Evolutionary conservation across 2,888 invertebrate genomes (phyloP).

Genomic region (Coecobrya sp.): DNA sequence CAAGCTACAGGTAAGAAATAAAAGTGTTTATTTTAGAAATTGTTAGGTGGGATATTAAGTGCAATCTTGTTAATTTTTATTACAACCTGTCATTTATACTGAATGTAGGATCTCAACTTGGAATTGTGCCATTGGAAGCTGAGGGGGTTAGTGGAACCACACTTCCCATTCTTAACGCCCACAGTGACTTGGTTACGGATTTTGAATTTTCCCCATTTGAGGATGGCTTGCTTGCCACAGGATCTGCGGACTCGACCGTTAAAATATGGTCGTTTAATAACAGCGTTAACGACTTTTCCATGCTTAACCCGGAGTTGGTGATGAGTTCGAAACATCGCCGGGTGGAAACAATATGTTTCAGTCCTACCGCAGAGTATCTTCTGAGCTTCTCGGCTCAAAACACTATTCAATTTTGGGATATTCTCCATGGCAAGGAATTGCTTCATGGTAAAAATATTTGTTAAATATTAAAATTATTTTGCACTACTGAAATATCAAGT

Average conservation of each 20-base stretch:
- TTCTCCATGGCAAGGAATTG: conserved; percentile 93
- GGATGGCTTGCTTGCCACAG: conserved; percentile 96
- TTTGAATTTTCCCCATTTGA: conserved; percentile 98
- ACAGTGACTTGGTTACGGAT: conserved; percentile 97
- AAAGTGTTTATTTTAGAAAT: too few species aligned
- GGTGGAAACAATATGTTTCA: conserved; percentile 96
- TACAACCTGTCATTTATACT: background rate
- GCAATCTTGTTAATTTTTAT: background rate
- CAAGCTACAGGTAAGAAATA: conserved; percentile 92
- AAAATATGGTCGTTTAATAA: conserved; percentile 86
- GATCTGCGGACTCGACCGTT: conserved; percentile 89
- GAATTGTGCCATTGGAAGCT: conserved; percentile 95
- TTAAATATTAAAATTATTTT: background rate
- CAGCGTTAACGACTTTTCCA: conserved; percentile 82
- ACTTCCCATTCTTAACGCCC: conserved; percentile 94
- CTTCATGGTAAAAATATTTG: conserved; percentile 84
- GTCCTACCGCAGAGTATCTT: conserved; percentile 96
- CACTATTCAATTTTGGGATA: conserved; percentile 95
- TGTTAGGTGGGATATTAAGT: too few species aligned
- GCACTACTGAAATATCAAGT: background rate
- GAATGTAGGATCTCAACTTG: conserved; percentile 95
- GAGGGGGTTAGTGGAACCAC: conserved; percentile 94
- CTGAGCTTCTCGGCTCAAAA: conserved; percentile 95
- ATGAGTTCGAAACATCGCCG: conserved; percentile 94
- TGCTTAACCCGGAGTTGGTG: conserved; percentile 90